A percentile compares a stretch with the other conserved stretches of the same genome.
These are phyloP conservation scores for Pangasius djambal DNA, from an alignment of 2,797 vertebrate species.

Conservation along the genomic window DNA sequence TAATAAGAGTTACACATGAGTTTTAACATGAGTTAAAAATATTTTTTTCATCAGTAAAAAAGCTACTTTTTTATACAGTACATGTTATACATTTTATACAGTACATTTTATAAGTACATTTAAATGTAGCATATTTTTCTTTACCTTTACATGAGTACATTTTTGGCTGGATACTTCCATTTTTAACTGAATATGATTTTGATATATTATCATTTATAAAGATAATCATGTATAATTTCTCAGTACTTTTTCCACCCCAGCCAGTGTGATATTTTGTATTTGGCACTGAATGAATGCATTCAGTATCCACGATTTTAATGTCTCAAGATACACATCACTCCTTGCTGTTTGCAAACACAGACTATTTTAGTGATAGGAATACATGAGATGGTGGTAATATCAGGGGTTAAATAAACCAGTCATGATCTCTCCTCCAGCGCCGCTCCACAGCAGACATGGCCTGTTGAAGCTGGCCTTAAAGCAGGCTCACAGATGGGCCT, in stretches of 20 bases:
- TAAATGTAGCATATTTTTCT: neutral
- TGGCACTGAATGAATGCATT: neutral
- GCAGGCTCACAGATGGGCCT: slow-evolving; percentile 44
- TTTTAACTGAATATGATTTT: neutral
- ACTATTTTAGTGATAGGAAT: neutral
- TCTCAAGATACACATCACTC: neutral
- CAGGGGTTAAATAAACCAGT: slow-evolving; percentile 29
- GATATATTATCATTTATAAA: neutral
- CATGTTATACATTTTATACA: no score
- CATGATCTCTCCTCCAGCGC: slow-evolving; percentile 43
- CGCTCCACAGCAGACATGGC: slow-evolving; percentile 60
- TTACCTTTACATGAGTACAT: neutral
- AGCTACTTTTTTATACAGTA: neutral
- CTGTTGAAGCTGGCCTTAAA: slow-evolving; percentile 24
- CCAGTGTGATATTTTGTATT: neutral
- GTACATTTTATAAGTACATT: neutral
- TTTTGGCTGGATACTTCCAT: neutral
- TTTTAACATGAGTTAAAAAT: neutral
- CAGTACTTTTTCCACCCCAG: neutral
- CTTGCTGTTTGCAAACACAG: neutral
- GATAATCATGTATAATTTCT: neutral
- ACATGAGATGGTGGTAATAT: neutral
- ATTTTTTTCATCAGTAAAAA: neutral
- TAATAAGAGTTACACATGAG: neutral
- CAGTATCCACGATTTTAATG: neutral